phyloP scores from a whole-genome alignment of 2,888 invertebrate species.

The Crematogaster levior region DNA sequence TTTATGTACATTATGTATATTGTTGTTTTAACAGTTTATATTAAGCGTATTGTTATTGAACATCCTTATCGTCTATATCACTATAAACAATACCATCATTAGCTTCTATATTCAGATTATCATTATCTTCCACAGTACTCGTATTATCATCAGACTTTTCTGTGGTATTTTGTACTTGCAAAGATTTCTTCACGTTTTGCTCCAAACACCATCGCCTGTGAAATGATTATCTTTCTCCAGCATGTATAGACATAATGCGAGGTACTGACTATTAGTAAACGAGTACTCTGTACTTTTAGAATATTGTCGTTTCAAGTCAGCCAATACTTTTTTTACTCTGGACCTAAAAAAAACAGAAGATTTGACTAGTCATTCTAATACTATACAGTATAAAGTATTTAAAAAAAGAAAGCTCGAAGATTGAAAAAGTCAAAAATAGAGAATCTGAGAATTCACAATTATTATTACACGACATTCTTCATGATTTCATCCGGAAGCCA shows the following conservation, averaged over 20 bases:
- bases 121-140: background rate
- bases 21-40: background rate
- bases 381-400: background rate
- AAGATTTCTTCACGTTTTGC: background rate
- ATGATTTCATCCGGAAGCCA: no score
- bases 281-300: slow-evolving; percentile 30
- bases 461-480: no score
- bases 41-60: background rate
- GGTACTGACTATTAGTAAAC: slow-evolving; percentile 85
- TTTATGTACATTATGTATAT: slow-evolving; percentile 20
- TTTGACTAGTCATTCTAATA: background rate
- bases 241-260: slow-evolving; percentile 90
- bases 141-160: background rate
- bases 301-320: slow-evolving; percentile 11
- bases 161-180: background rate
- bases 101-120: background rate
- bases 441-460: no score
- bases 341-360: slow-evolving; percentile 34
- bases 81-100: background rate
- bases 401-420: background rate
- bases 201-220: slow-evolving; percentile 91
- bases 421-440: background rate
- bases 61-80: background rate
- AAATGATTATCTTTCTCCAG: slow-evolving; percentile 92
- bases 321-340: slow-evolving; percentile 21